A percentile compares a stretch with the other conserved stretches of the same genome.
Conservation (phyloP, 2,888 invertebrate species). For the Rhagonycha lutea region DNA sequence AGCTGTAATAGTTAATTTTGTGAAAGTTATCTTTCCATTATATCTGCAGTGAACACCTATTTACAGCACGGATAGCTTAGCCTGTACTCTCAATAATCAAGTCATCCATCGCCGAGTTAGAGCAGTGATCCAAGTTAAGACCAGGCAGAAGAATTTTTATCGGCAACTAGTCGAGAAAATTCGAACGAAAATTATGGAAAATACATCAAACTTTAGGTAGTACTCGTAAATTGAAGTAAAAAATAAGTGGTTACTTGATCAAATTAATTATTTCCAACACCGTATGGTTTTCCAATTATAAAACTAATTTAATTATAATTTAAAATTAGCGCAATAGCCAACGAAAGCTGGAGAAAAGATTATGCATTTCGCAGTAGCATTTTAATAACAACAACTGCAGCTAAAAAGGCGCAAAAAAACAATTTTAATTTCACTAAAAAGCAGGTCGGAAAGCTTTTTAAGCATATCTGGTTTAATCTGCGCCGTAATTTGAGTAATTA, state of each 20-base stretch:
- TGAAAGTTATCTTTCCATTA: not conserved
- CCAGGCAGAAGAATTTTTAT: not conserved
- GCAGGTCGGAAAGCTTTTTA: conserved; percentile 20
- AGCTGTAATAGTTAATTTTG: not conserved
- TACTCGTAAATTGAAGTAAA: too few relatives aligned
- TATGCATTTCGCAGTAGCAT: not conserved
- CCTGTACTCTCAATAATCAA: not conserved
- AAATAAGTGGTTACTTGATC: too few relatives aligned
- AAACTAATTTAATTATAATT: not conserved
- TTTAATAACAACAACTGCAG: not conserved
- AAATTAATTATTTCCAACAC: not conserved
- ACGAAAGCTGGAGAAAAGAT: not conserved
- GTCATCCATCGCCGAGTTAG: not conserved
- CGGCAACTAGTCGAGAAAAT: too few relatives aligned
- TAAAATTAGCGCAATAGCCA: not conserved
- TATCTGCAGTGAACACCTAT: not conserved
- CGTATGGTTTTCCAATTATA: not conserved
- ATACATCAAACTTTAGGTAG: too few relatives aligned
- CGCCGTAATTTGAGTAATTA: conserved; percentile 39
- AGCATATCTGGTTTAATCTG: conserved; percentile 34
- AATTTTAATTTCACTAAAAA: conserved; percentile 35
- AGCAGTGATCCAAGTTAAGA: not conserved
- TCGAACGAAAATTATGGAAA: too few relatives aligned
- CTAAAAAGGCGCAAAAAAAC: conserved; percentile 12
- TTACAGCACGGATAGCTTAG: not conserved